Conservation (phyloP, 37 sponge, comb jelly and placozoan genomes). For the Amphimedon queenslandica region DNA sequence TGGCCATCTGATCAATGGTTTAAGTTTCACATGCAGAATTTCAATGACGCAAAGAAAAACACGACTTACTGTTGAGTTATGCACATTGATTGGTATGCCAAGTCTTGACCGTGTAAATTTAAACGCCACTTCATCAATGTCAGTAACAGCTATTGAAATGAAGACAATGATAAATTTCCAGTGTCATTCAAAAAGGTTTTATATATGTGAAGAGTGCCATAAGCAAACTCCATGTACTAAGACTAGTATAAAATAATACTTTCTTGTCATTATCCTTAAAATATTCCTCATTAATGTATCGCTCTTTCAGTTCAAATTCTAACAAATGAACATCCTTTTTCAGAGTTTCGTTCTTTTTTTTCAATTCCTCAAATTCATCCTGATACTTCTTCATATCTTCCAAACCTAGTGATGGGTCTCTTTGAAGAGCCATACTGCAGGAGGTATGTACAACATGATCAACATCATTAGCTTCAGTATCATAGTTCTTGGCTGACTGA, state of each 20-base stretch:
- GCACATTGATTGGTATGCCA: slow-evolving; percentile 16
- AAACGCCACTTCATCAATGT: slow-evolving; percentile 35
- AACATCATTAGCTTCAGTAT: not conserved
- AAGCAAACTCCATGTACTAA: not conserved
- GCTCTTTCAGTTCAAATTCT: not conserved
- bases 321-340: not conserved
- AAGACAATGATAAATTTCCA: too few species aligned
- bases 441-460: not conserved
- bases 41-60: slow-evolving; percentile 1
- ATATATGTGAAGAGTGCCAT: not conserved
- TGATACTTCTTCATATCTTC: not conserved
- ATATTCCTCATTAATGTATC: not conserved
- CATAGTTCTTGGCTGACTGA: not conserved
- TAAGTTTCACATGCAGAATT: not conserved
- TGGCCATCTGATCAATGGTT: not conserved
- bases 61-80: slow-evolving; percentile 13
- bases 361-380: not conserved
- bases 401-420: not conserved
- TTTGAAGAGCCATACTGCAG: not conserved
- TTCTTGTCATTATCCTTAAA: not conserved
- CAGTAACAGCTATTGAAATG: slow-evolving; percentile 14
- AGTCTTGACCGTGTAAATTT: slow-evolving; percentile 11
- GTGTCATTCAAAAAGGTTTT: too few species aligned
- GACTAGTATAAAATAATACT: not conserved
- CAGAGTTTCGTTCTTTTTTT: not conserved